These are phyloP conservation scores for Gortyna flavago DNA, from an alignment of 2,888 invertebrate genomes.

Conservation along the genomic window DNA sequence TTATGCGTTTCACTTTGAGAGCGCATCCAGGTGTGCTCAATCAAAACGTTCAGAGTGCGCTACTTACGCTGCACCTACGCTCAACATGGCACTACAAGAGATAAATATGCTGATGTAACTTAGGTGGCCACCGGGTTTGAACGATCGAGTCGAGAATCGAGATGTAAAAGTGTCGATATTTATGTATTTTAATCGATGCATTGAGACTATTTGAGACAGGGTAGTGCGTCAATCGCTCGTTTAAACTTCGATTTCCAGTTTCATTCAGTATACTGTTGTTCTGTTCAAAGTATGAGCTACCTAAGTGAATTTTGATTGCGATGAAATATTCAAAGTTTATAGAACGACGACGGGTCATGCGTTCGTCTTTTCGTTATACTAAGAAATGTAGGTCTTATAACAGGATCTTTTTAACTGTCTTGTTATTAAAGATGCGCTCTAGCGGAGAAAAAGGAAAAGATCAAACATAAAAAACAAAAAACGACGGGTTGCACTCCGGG, in stretches of 20 bases:
- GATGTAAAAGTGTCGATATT: slow-evolving; percentile 55
- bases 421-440: neutral
- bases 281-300: slow-evolving; percentile 41
- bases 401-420: neutral
- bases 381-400: slow-evolving; percentile 39
- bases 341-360: slow-evolving; percentile 25
- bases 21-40: slow-evolving; percentile 78
- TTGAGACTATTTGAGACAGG: slow-evolving; percentile 52
- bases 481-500: no score
- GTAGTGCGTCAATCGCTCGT: slow-evolving; percentile 64
- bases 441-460: neutral
- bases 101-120: slow-evolving; percentile 63
- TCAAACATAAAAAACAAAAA: neutral
- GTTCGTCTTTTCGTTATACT: slow-evolving; percentile 31
- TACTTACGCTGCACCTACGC: slow-evolving; percentile 47
- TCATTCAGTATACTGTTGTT: slow-evolving; percentile 26
- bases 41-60: slow-evolving; percentile 30
- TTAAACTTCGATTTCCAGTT: slow-evolving; percentile 19
- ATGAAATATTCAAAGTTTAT: slow-evolving; percentile 67
- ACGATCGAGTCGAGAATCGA: slow-evolving; percentile 20
- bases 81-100: slow-evolving; percentile 33
- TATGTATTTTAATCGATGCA: slow-evolving; percentile 67
- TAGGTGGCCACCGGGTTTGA: slow-evolving; percentile 55
- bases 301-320: slow-evolving; percentile 61
- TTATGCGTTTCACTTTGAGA: slow-evolving; percentile 82